Base-by-base conservation (phyloP, 2,113 vertebrate species). In the Myiopsitta monachus region DNA sequence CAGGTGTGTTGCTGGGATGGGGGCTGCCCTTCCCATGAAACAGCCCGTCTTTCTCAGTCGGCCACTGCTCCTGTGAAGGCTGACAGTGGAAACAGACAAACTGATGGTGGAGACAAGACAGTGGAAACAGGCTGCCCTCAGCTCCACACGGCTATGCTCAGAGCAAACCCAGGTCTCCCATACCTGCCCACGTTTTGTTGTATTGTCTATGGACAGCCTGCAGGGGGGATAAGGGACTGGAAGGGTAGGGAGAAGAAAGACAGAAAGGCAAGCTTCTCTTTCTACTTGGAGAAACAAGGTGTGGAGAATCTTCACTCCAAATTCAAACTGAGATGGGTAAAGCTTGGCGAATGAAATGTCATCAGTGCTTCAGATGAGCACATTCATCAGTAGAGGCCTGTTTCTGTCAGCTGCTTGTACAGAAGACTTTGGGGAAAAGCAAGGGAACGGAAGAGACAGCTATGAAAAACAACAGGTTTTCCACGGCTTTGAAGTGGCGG, bases 291-390 rank as follows among this genome's bases (percentile, higher is more conserved):
- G 23, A 88, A 87, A 88, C 10, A 18, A 92, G 54, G 36, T 69
- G 44, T 41, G 63, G 30, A 66, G 36, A 80, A 83, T 38, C 36
- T 28, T 79, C 31, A 59, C 18, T 66, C 31, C 68, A 75, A 41
- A 91, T 17, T 46, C 55, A 63, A 55, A 39, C 68, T 36, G 39
- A 49, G 31, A 59, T 27, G 44, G 21, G 23, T 68, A 68, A 69
- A 86, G 15, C 64, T 31, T 80, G 61, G 83, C 39, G 88, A 88
- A 91, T 78, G 30, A 51, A 84, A 83, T 30, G 9, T 61, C 77
- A 79, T n/a, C 73, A 64, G 51, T 36, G 30, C 51, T 84, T 81
- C 75, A 82, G 61, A 83, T 19, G 39, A 92, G 72, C 27, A 61
- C 27, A 75, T 52, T 83, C 23, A 90, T 74, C 89, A 85, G 47